Conservation (phyloP, 1,140 invertebrate species). For the Musca domestica region DNA sequence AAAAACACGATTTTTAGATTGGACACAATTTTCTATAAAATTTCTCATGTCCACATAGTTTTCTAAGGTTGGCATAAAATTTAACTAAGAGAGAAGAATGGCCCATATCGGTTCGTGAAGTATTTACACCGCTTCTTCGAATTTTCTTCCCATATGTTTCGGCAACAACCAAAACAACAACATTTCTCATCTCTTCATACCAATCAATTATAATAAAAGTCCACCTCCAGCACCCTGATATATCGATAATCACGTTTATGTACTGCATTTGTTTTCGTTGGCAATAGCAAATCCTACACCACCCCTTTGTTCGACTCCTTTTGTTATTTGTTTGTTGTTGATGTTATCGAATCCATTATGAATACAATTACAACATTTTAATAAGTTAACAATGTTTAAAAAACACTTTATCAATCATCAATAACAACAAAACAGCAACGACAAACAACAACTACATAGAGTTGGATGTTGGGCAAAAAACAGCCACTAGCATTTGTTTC, state of each 20-base stretch:
- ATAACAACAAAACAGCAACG: neutral
- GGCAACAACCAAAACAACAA: too few species aligned
- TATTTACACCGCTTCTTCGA: too few species aligned
- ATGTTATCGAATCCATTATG: neutral
- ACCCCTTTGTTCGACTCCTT: too few species aligned
- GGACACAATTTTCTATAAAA: too few species aligned
- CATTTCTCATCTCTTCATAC: neutral
- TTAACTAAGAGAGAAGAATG: too few species aligned
- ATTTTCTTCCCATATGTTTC: too few species aligned
- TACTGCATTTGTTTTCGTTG: neutral
- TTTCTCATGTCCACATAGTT: too few species aligned
- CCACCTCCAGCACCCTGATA: neutral
- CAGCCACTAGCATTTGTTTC: neutral
- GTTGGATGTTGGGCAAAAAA: neutral
- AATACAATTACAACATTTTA: constrained; percentile 19
- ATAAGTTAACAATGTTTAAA: constrained; percentile 25
- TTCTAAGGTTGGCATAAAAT: too few species aligned
- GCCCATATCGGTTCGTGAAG: too few species aligned
- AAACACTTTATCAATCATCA: constrained; percentile 26
- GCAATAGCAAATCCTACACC: neutral
- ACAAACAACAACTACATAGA: neutral
- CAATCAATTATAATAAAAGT: constrained; percentile 15
- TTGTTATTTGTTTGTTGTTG: neutral
- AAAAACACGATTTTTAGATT: too few species aligned
- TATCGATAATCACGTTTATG: neutral